Evolutionary conservation across 2,888 invertebrate genomes (phyloP), one percentile per base, ranked within the genome.

Genomic region (Hirtodrosophila cameraria): DNA sequence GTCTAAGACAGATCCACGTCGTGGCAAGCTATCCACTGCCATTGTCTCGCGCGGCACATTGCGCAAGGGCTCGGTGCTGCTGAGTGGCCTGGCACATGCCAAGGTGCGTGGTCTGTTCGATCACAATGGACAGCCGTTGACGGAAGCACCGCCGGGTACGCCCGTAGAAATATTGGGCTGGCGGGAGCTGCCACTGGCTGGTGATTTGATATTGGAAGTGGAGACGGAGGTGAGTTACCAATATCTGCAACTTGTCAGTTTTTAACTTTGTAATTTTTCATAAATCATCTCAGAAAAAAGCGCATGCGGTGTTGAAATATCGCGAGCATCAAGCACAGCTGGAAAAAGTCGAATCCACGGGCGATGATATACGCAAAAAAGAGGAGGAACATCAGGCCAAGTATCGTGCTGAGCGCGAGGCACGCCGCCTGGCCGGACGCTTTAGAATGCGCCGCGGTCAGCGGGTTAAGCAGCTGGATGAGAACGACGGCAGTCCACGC

Each of bases 121-220:
- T 88, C 96, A 97, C 49, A 93, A 94, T 25, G 96, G 97, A 0
- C 90, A 92, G 1, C 90, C 92, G 0, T 66, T 98, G 1, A 90
- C 92, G 5, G 91, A 93, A 78, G 97, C 96, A 0, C 91, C 93
- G n/a, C 97, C 98, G 0, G 90, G 91, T 2, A 94, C 94, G 1
- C 96, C 98, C 0, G 96, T 95, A 0, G 95, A 96, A 88, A 94
- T 98, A 43, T 93, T 96, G 42, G 99, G 99, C 2, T 99, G 99
- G 99, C 93, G 94, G 69, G 95, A 95, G 69, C 87, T 99, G 69
- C 99, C 99, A 0, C 89, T 94, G 0, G 96, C 98, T 8, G 99
- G 99, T 0, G 97, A 98, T 75, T 92, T 93, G 46, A 94, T 99
- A 27, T 90, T 97, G 4, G 95, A 99, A 92, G 97, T 97, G 2